Base-by-base conservation (phyloP, 2,113 vertebrate species). In the Mellivora capensis region DNA sequence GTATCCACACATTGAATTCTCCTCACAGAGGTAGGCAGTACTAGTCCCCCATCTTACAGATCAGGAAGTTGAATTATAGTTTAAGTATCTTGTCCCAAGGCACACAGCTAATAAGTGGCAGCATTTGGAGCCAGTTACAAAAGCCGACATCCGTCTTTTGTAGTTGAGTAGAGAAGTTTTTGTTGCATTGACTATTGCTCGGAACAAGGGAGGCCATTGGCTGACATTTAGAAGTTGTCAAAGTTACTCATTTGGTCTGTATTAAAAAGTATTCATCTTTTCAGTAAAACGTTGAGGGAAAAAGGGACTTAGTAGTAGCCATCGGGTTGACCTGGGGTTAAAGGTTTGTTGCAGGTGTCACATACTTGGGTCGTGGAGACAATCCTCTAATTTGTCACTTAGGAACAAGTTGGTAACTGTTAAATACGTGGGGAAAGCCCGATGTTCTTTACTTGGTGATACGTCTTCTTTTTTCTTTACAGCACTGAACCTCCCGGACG, bases 401-500 rank as follows among this genome's bases (percentile, higher is more conserved):
- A 86, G 72, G 57, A 42, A 12, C 5, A 18, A 4, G 10, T 37
- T 44, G n/a, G 25, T 57, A 52, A 20, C 47, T 17, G 11, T 77
- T 83, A 62, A 52, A 1, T 27, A 2, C n/a, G 20, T 44, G 34
- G n/a, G 49, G 82, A 47, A 29, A 29, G 49, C 47, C 4, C 12
- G 34, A 10, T 31, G 37, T 25, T 29, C 64, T 97, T 34, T 64
- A 27, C n/a, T 85, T 76, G 7, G 13, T 94, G 76, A 94, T 34
- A 2, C 34, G n/a, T 76, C 7, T 52, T 89, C 21, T 81, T 23
- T 74, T 77, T 92, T 98, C 98, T 98, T 27, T 93, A 99, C 91
- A 99, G 99, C 99, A 20, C 98, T 99, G 99, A 99, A 99, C 87
- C 99, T 99, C 6, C 99, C 99, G 0, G 99, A 99, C 95, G 99